phyloP scores from a whole-genome alignment of 2,888 invertebrate genomes.

The Cephus pygmeus region DNA sequence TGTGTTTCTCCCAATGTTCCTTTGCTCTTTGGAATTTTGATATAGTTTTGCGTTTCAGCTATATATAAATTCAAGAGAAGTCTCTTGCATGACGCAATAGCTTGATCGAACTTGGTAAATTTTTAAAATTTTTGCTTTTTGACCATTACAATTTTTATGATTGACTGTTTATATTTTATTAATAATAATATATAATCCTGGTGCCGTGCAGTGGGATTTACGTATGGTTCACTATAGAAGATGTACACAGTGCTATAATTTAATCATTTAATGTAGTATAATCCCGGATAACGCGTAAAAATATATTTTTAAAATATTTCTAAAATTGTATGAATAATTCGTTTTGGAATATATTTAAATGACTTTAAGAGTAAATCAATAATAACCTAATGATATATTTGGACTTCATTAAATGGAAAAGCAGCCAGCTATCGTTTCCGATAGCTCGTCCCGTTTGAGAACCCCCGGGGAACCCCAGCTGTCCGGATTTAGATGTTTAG shows the following conservation, averaged over 20 bases:
- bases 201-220: neutral
- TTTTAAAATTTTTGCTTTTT: neutral
- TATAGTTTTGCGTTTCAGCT: neutral
- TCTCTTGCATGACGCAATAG: neutral
- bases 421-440: neutral
- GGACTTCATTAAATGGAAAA: neutral
- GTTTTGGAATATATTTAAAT: neutral
- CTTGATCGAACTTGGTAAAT: neutral
- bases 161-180: neutral
- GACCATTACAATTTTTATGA: neutral
- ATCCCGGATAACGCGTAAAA: neutral
- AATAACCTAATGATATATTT: neutral
- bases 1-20: neutral
- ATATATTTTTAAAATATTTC: neutral
- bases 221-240: neutral
- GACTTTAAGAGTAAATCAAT: neutral
- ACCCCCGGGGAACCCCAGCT: conserved; percentile 56
- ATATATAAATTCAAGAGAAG: neutral
- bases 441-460: conserved; percentile 42
- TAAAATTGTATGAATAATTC: neutral
- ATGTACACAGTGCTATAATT: neutral
- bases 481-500: conserved; percentile 67
- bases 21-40: neutral
- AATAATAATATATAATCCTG: neutral
- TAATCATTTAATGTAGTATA: neutral